Evolutionary conservation across 1,140 invertebrate genomes (phyloP).

Genomic region (Drosophila sturtevanti): DNA sequence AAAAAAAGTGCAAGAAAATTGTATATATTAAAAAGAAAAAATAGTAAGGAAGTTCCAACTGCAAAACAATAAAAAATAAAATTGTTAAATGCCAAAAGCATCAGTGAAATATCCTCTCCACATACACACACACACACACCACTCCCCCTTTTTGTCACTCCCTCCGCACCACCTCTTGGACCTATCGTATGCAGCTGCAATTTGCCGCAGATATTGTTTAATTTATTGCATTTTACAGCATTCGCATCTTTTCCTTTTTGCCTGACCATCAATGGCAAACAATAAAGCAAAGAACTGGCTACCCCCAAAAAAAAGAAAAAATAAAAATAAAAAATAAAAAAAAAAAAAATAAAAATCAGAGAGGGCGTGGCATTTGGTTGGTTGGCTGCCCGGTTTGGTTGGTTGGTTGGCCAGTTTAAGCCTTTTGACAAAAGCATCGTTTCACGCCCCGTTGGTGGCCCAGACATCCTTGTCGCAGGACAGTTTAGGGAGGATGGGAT

Average conservation of each 20-base stretch:
- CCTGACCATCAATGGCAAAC: constrained; percentile 68
- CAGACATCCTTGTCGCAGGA: constrained; percentile 7
- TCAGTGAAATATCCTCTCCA: constrained; percentile 52
- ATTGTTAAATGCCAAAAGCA: constrained; percentile 75
- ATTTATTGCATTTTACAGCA: constrained; percentile 80
- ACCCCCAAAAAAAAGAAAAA: constrained; percentile 19
- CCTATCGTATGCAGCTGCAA: constrained; percentile 73
- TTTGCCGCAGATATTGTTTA: constrained; percentile 80
- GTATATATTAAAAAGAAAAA: constrained; percentile 35
- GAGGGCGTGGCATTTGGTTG: constrained; percentile 57
- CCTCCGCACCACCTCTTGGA: constrained; percentile 14
- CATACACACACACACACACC: not conserved
- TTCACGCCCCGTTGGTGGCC: constrained; percentile 67
- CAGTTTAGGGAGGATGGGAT: constrained; percentile 28
- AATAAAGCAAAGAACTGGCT: constrained; percentile 71
- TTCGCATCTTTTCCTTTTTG: constrained; percentile 58
- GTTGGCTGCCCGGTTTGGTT: constrained; percentile 49
- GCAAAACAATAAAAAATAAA: constrained; percentile 39
- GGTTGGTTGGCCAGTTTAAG: constrained; percentile 66
- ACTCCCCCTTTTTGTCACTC: not conserved
- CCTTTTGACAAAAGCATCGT: constrained; percentile 77
- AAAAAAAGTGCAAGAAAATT: constrained; percentile 32
- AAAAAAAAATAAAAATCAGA: not conserved
- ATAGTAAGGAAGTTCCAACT: not conserved
- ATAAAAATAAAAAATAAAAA: constrained; percentile 17